These are phyloP conservation scores for Leucosticte australis DNA, from an alignment of 2,113 vertebrate genomes.

Conservation along the genomic window DNA sequence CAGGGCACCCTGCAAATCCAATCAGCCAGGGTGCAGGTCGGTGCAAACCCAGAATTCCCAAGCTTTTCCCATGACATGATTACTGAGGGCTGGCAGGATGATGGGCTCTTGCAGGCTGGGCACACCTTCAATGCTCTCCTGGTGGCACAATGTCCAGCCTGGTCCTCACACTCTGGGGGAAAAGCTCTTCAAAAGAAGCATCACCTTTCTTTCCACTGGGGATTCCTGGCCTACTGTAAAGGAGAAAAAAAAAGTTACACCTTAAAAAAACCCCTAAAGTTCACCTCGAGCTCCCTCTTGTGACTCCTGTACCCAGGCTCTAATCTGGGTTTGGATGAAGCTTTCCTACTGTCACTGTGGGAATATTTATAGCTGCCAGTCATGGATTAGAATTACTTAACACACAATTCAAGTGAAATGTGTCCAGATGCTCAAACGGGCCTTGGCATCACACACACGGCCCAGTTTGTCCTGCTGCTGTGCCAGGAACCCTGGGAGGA, in stretches of 20 bases:
- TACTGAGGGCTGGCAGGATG: neutral
- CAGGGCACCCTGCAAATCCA: too few relatives aligned
- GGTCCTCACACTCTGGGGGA: neutral
- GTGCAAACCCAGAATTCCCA: neutral
- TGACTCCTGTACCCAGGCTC: neutral
- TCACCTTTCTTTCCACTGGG: neutral
- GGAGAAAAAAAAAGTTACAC: too few relatives aligned
- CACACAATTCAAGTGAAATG: neutral
- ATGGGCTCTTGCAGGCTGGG: neutral
- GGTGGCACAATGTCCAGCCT: neutral
- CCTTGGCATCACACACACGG: neutral
- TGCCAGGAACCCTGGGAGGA: neutral
- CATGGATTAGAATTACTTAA: neutral
- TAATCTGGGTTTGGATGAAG: neutral
- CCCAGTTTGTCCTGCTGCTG: neutral
- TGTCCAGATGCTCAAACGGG: neutral
- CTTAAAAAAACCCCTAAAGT: neutral
- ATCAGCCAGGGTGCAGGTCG: neutral
- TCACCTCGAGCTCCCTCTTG: constrained; percentile 4
- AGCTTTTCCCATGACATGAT: accelerated
- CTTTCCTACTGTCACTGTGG: neutral
- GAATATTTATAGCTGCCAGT: neutral
- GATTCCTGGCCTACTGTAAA: neutral
- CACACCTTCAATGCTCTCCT: neutral
- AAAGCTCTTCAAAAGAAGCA: neutral